These are phyloP conservation scores for Drosophila kanekoi DNA, from an alignment of 2,888 invertebrate species.

Conservation along the genomic window DNA sequence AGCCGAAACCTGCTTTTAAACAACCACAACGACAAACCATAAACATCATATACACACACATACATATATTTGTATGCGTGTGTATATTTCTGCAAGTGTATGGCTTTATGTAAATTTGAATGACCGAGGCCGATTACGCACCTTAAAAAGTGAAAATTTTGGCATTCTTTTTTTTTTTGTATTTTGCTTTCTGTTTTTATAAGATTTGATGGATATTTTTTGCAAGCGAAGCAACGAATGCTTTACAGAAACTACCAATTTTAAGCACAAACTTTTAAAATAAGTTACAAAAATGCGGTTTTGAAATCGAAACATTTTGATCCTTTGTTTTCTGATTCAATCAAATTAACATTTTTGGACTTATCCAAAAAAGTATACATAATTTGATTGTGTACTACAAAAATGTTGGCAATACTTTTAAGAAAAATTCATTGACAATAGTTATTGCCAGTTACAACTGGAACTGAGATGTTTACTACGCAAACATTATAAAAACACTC, in stretches of 20 bases:
- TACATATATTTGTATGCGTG: neutral
- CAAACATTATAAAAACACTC: slow-evolving; percentile 6
- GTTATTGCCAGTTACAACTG: slow-evolving; percentile 11
- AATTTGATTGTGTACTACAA: neutral
- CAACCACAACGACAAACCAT: slow-evolving; percentile 37
- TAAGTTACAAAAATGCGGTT: too few species aligned
- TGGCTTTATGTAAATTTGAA: slow-evolving; percentile 51
- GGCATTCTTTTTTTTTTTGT: slow-evolving; percentile 40
- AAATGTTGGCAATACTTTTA: too few species aligned
- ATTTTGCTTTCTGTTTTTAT: slow-evolving; percentile 52
- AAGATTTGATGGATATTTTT: slow-evolving; percentile 18
- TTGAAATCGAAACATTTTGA: neutral
- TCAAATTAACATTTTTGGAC: too few species aligned
- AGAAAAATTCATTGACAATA: neutral
- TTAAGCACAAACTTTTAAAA: too few species aligned
- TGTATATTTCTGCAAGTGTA: neutral
- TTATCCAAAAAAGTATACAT: neutral
- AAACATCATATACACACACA: slow-evolving; percentile 30
- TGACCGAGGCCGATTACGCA: slow-evolving; percentile 73
- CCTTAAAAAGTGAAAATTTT: slow-evolving; percentile 81
- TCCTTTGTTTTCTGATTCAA: too few species aligned
- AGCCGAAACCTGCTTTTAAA: slow-evolving; percentile 46
- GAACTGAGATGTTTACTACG: slow-evolving; percentile 8
- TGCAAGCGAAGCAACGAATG: slow-evolving; percentile 14
- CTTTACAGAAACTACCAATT: neutral